Evolutionary conservation across 2,888 invertebrate genomes (phyloP).

Genomic region (Philopedon plagiatum): DNA sequence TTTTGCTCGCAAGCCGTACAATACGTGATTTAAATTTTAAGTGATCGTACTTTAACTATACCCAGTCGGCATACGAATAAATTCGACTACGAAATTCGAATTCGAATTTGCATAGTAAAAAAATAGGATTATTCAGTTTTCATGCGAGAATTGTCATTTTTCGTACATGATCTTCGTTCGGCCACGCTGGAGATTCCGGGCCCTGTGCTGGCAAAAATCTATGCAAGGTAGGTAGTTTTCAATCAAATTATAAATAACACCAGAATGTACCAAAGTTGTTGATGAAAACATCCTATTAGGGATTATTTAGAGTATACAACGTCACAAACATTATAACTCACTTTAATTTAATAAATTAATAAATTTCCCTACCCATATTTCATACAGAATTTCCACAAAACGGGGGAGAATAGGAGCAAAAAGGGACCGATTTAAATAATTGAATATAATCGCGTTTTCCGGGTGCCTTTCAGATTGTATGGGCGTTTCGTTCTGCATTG

Average conservation of each 20-base stretch:
- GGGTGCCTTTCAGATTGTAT: slow-evolving; percentile 29
- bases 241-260: not conserved
- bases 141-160: too few relatives aligned
- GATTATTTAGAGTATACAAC: not conserved
- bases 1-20: too few relatives aligned
- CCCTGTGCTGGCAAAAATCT: too few relatives aligned
- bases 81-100: too few relatives aligned
- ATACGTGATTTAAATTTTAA: too few relatives aligned
- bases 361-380: slow-evolving; percentile 8
- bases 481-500: slow-evolving; percentile 26
- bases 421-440: slow-evolving; percentile 33
- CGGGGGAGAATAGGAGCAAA: slow-evolving; percentile 10
- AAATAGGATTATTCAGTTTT: too few relatives aligned
- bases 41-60: too few relatives aligned
- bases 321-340: slow-evolving; percentile 9
- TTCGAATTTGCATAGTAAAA: too few relatives aligned
- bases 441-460: slow-evolving; percentile 42
- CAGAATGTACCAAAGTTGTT: not conserved
- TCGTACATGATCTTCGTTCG: too few relatives aligned
- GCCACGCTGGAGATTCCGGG: too few relatives aligned
- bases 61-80: too few relatives aligned
- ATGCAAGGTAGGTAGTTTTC: too few relatives aligned
- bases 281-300: slow-evolving; percentile 2
- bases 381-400: not conserved
- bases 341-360: slow-evolving; percentile 19